Conservation (phyloP, 2,888 invertebrate genomes). For the Coremacera marginata region DNA sequence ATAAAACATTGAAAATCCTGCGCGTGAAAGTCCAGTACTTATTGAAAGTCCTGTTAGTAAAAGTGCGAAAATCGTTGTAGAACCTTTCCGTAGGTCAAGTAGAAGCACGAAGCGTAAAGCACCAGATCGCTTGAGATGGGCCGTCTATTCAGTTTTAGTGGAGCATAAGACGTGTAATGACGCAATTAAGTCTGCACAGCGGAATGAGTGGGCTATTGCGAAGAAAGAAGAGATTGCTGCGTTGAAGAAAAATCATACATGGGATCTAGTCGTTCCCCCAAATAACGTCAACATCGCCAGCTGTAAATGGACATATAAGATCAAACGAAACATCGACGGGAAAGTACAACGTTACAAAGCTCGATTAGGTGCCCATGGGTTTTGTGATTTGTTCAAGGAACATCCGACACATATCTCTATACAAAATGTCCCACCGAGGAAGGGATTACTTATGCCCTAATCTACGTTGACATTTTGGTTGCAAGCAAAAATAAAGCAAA, state of each 20-base stretch:
- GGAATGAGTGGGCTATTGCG: not conserved
- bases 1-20: too few species aligned
- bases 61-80: not conserved
- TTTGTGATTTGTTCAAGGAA: too few species aligned
- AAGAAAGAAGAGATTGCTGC: not conserved
- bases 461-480: too few species aligned
- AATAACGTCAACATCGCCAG: not conserved
- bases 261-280: not conserved
- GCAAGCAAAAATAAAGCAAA: too few species aligned
- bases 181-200: not conserved
- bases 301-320: slow-evolving; percentile 29
- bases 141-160: not conserved
- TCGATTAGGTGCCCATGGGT: too few species aligned
- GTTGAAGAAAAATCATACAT: not conserved
- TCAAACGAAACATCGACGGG: slow-evolving; percentile 19
- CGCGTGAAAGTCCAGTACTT: too few species aligned
- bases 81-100: not conserved
- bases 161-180: not conserved
- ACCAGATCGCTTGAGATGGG: not conserved
- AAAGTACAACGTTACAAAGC: not conserved
- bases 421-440: too few species aligned
- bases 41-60: not conserved
- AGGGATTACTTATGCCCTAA: too few species aligned
- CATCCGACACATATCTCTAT: too few species aligned
- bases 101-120: not conserved